Percentiles rank a stretch among this genome's conserved stretches.
Evolutionary conservation across 30 jellyfish, hydroid and myxozoan species (phyloP).

Genomic region (Hydractinia echinata): DNA sequence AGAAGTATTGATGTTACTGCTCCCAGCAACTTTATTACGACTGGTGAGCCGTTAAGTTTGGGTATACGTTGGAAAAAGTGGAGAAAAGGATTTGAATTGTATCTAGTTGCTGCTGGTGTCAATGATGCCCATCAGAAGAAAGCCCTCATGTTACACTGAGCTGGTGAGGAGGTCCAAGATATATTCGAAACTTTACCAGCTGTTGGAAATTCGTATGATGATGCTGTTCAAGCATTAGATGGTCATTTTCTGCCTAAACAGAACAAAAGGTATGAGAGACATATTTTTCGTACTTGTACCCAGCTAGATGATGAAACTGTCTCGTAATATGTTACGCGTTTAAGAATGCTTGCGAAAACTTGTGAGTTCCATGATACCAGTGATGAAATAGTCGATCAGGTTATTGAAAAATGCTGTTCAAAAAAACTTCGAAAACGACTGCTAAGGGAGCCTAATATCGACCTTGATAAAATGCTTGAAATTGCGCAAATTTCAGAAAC

Average conservation of each 20-base stretch:
- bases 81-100: too few species aligned
- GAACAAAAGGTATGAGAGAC: constrained; percentile 35
- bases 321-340: too few species aligned
- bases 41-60: too few species aligned
- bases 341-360: too few species aligned
- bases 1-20: constrained; percentile 20
- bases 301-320: too few species aligned
- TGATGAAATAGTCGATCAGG: too few species aligned
- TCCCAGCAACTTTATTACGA: too few species aligned
- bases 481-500: constrained; percentile 19
- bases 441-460: constrained; percentile 30
- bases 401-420: too few species aligned
- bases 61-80: too few species aligned
- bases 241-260: constrained; percentile 7
- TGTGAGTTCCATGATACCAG: too few species aligned
- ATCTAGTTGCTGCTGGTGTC: too few species aligned
- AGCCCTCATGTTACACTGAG: background rate
- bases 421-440: constrained; percentile 40
- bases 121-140: background rate
- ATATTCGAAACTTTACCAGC: constrained; percentile 27
- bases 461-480: constrained; percentile 6
- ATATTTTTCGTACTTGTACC: constrained; percentile 22
- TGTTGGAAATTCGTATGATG: background rate
- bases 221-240: background rate
- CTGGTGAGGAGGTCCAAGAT: background rate